Conservation (phyloP, 2,888 invertebrate genomes). For the Lucinisca nassula region DNA sequence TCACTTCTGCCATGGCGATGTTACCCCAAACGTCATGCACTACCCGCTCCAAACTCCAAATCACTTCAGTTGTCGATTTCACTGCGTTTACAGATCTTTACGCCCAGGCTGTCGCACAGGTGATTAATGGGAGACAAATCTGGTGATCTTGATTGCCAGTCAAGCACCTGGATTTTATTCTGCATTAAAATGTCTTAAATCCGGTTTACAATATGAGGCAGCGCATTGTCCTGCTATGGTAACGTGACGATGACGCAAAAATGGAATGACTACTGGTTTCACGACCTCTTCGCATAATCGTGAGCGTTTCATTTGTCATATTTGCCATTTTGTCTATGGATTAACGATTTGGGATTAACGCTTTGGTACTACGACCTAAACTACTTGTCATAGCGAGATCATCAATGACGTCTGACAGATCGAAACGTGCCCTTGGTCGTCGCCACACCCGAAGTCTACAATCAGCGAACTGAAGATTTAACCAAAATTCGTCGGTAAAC, state of each 20-base stretch:
- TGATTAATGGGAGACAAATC: not conserved
- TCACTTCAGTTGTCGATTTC: not conserved
- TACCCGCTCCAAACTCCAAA: too few species aligned
- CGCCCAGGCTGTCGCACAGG: not conserved
- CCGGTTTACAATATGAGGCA: not conserved
- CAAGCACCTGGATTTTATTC: not conserved
- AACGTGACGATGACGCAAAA: not conserved
- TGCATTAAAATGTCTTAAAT: not conserved
- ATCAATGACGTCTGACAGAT: not conserved
- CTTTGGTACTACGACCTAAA: too few species aligned
- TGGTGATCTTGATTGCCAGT: not conserved
- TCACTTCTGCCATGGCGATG: too few species aligned
- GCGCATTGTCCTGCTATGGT: not conserved
- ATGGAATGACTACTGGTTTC: not conserved
- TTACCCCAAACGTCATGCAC: too few species aligned
- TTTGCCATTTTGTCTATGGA: too few species aligned
- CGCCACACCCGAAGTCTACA: not conserved
- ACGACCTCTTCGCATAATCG: not conserved
- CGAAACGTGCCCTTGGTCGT: not conserved
- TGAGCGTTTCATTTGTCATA: not conserved
- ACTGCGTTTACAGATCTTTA: not conserved
- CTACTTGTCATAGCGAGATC: too few species aligned
- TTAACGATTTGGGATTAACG: too few species aligned
- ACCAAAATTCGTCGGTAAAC: not conserved
- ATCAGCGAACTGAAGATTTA: not conserved